phyloP scores from a whole-genome alignment of 2,888 invertebrate species.

The Cancer borealis region DNA sequence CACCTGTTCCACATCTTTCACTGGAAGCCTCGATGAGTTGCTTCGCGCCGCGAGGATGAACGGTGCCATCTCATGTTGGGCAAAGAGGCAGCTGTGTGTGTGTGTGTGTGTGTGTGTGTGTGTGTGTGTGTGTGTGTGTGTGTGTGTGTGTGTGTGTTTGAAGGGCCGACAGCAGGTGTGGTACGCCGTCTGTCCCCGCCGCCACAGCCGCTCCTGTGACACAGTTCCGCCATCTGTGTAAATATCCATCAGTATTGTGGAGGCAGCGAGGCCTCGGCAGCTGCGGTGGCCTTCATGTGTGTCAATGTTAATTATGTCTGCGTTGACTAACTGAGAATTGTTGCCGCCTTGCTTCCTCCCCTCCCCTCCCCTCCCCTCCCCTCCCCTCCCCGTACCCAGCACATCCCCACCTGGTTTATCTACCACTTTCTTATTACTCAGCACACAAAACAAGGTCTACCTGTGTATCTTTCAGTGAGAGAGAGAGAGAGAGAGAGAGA shows the following conservation, averaged over 20 bases:
- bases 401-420: not conserved
- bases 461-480: not conserved
- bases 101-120: slow-evolving; percentile 39
- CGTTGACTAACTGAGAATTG: slow-evolving; percentile 47
- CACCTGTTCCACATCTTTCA: slow-evolving; percentile 33
- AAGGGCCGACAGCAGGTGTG: slow-evolving; percentile 33
- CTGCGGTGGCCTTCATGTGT: slow-evolving; percentile 52
- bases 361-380: not conserved
- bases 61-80: not conserved
- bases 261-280: not conserved
- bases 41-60: not conserved
- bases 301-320: slow-evolving; percentile 61
- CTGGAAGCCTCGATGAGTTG: slow-evolving; percentile 3
- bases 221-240: slow-evolving; percentile 29
- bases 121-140: slow-evolving; percentile 44
- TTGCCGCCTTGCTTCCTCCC: not conserved
- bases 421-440: slow-evolving; percentile 16
- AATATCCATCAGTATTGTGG: not conserved
- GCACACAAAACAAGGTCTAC: not conserved
- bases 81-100: slow-evolving; percentile 10
- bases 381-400: not conserved
- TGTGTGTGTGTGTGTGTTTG: slow-evolving; percentile 42
- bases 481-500: not conserved
- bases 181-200: slow-evolving; percentile 4
- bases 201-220: slow-evolving; percentile 1